Percentiles rank a stretch among this genome's conserved stretches.
These are phyloP conservation scores for Brachionus sp. DNA, from an alignment of 1,140 invertebrate species.

Conservation along the genomic window DNA sequence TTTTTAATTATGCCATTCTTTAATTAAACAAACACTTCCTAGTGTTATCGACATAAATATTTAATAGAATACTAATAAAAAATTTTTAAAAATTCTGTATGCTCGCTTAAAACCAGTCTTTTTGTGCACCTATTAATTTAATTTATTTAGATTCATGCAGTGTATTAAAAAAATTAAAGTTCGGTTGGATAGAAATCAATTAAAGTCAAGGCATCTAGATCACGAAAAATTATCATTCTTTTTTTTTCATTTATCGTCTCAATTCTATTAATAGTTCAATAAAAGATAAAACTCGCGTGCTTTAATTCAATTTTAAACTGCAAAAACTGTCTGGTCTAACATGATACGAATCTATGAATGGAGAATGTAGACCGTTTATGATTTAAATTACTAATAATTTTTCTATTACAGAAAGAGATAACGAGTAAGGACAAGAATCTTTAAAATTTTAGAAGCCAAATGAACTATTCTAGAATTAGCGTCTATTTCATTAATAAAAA, in stretches of 20 bases:
- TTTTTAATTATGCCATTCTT: background rate
- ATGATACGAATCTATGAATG: background rate
- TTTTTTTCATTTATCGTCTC: background rate
- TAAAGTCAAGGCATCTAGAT: background rate
- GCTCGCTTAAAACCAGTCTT: background rate
- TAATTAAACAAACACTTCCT: background rate
- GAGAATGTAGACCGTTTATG: background rate
- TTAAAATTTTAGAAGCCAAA: no score
- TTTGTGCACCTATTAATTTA: background rate
- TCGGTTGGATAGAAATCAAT: background rate
- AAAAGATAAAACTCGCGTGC: background rate
- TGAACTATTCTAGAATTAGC: no score
- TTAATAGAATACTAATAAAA: background rate
- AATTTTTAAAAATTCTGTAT: background rate
- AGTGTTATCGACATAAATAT: background rate
- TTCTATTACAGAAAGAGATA: no score
- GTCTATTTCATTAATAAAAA: no score
- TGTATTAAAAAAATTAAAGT: background rate
- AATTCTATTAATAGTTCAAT: background rate
- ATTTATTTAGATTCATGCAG: background rate
- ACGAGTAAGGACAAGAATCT: no score
- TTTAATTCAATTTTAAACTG: background rate
- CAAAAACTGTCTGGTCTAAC: background rate
- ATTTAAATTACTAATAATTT: no score
- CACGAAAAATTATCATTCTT: background rate